phyloP scores from a whole-genome alignment of 2,797 vertebrate species.

The Lacerta agilis region DNA sequence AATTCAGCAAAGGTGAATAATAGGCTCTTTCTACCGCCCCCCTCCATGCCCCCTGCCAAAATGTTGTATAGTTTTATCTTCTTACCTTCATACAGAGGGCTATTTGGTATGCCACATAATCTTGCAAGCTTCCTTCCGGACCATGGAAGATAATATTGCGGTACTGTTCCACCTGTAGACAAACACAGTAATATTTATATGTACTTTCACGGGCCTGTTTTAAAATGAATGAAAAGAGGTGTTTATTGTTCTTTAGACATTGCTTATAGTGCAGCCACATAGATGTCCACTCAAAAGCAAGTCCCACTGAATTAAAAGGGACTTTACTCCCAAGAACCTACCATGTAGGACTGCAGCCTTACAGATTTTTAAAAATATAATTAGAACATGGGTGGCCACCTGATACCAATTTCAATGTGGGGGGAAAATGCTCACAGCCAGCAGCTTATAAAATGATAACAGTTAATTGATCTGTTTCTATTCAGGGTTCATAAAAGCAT shows the following conservation, averaged over 20 bases:
- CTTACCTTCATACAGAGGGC: slow-evolving; percentile 90
- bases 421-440: background rate
- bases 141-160: slow-evolving; percentile 93
- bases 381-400: background rate
- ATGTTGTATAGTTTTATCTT: slow-evolving; percentile 1
- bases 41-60: background rate
- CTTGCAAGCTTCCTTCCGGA: slow-evolving; percentile 94
- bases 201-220: background rate
- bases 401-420: background rate
- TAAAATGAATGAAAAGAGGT: background rate
- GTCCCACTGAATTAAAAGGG: background rate
- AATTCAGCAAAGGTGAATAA: slow-evolving; percentile 37
- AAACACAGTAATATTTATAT: slow-evolving; percentile 47
- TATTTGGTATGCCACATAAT: slow-evolving; percentile 87
- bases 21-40: background rate
- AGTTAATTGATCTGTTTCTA: background rate
- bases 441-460: background rate
- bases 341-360: background rate
- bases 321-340: background rate
- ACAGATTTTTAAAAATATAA: background rate
- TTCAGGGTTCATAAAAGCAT: background rate
- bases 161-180: slow-evolving; percentile 90
- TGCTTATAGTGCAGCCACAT: background rate
- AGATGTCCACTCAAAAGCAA: background rate
- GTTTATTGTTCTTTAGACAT: background rate